Conservation (phyloP, 2,888 invertebrate genomes). For the Endotricha flammealis region DNA sequence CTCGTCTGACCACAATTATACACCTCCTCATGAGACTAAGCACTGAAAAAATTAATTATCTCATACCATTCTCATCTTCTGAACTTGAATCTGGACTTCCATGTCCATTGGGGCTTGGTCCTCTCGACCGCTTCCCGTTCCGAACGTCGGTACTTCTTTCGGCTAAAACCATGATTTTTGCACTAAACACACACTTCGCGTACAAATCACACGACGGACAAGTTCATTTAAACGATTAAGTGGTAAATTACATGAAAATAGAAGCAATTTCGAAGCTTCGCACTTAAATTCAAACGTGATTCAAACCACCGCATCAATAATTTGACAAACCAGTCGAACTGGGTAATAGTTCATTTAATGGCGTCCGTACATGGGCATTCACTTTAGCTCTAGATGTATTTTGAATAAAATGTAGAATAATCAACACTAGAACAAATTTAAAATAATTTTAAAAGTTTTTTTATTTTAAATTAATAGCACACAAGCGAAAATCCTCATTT, state of each 20-base stretch:
- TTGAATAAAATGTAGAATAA: too few relatives aligned
- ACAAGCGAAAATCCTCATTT: too few relatives aligned
- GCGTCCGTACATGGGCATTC: slow-evolving; percentile 65
- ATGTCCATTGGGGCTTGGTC: slow-evolving; percentile 93
- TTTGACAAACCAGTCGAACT: slow-evolving; percentile 61
- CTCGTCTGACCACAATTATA: not conserved
- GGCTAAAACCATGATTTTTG: slow-evolving; percentile 88
- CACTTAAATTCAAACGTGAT: slow-evolving; percentile 76
- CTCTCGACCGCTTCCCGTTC: slow-evolving; percentile 92
- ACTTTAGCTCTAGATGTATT: slow-evolving; percentile 29
- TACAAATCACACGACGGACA: slow-evolving; percentile 28
- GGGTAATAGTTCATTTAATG: slow-evolving; percentile 41
- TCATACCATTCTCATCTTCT: slow-evolving; percentile 90
- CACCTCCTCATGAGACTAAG: slow-evolving; percentile 13
- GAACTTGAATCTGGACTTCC: slow-evolving; percentile 89
- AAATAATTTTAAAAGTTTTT: slow-evolving; percentile 1
- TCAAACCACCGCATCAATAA: slow-evolving; percentile 79
- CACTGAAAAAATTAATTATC: slow-evolving; percentile 15
- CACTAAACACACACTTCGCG: slow-evolving; percentile 42
- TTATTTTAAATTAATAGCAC: too few relatives aligned
- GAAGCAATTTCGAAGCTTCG: slow-evolving; percentile 53
- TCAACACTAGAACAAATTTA: too few relatives aligned
- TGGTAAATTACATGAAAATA: slow-evolving; percentile 28
- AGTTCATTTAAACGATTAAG: slow-evolving; percentile 28
- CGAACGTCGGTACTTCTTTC: slow-evolving; percentile 92